phyloP scores from a whole-genome alignment of 2,888 invertebrate genomes.

The Venusia cambrica region DNA sequence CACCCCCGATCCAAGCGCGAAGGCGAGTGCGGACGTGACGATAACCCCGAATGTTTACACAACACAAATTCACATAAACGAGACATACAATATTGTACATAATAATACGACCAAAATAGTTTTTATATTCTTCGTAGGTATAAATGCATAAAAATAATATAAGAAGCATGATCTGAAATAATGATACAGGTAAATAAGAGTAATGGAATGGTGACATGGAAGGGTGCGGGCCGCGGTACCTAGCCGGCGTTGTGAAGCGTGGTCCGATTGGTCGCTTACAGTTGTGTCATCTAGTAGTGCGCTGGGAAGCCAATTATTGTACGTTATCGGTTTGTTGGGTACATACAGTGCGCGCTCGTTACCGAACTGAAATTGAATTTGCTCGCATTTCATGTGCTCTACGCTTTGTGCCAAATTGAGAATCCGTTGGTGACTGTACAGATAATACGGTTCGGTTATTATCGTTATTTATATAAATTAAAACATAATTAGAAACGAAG shows the following conservation, averaged over 20 bases:
- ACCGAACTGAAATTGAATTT: conserved; percentile 46
- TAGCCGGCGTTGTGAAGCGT: conserved; percentile 32
- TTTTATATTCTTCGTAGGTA: conserved; percentile 64
- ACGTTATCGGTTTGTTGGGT: conserved; percentile 18
- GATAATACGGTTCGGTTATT: conserved; percentile 26
- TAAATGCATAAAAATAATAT: conserved; percentile 59
- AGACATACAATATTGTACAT: conserved; percentile 65
- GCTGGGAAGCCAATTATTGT: conserved; percentile 27
- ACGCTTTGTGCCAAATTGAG: conserved; percentile 56
- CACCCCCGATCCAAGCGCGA: conserved; percentile 68
- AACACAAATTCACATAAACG: conserved; percentile 81
- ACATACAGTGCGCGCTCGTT: conserved; percentile 40
- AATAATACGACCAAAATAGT: conserved; percentile 81
- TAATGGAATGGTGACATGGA: conserved; percentile 49
- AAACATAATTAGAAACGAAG: conserved; percentile 25
- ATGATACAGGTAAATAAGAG: conserved; percentile 42
- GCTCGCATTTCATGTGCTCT: conserved; percentile 51
- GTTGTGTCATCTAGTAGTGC: conserved; percentile 24
- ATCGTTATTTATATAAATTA: conserved; percentile 27
- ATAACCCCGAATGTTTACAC: conserved; percentile 65
- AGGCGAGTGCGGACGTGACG: conserved; percentile 75
- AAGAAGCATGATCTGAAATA: conserved; percentile 64
- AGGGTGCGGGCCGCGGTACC: conserved; percentile 64
- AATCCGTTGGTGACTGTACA: conserved; percentile 56
- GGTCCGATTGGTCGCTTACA: conserved; percentile 24